These are phyloP conservation scores for Sander lucioperca DNA, from an alignment of 2,113 vertebrate genomes.

Conservation along the genomic window DNA sequence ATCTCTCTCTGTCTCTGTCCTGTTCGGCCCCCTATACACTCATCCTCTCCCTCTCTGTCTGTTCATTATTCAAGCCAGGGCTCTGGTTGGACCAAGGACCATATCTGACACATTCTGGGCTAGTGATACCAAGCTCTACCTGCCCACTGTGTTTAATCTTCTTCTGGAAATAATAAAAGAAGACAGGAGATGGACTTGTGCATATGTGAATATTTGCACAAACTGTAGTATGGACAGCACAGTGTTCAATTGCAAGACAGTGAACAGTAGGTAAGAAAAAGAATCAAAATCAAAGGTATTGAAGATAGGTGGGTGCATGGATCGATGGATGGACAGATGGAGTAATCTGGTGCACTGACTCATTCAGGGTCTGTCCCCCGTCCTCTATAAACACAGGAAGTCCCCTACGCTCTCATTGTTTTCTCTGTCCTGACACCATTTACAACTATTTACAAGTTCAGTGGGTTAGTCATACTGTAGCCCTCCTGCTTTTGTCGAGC, in stretches of 20 bases:
- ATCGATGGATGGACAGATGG: conserved; percentile 45
- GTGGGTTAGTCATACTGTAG: conserved; percentile 85
- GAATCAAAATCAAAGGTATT: conserved; percentile 8
- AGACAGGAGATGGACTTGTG: neutral
- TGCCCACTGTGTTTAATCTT: conserved; percentile 85
- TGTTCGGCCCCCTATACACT: conserved; percentile 52
- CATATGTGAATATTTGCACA: neutral
- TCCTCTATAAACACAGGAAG: conserved; percentile 88
- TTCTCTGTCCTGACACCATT: conserved; percentile 82
- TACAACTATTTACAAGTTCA: conserved; percentile 84
- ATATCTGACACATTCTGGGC: conserved; percentile 76
- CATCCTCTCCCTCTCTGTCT: conserved; percentile 59
- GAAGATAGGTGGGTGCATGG: conserved; percentile 31
- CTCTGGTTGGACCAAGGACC: conserved; percentile 48
- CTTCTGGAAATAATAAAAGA: conserved; percentile 71
- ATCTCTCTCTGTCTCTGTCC: conserved; percentile 83
- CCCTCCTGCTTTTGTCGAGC: conserved; percentile 74
- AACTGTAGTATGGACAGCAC: neutral
- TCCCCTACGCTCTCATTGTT: conserved; percentile 84
- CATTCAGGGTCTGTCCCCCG: conserved; percentile 75
- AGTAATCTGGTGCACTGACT: conserved; percentile 79
- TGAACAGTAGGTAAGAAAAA: conserved; percentile 6
- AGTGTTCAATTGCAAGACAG: neutral
- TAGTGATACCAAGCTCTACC: conserved; percentile 83
- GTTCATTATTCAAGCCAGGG: conserved; percentile 74